Percentiles rank a stretch among this genome's conserved stretches.
Conservation (phyloP, 2,888 invertebrate genomes). For the Petrolisthes cinctipes region DNA sequence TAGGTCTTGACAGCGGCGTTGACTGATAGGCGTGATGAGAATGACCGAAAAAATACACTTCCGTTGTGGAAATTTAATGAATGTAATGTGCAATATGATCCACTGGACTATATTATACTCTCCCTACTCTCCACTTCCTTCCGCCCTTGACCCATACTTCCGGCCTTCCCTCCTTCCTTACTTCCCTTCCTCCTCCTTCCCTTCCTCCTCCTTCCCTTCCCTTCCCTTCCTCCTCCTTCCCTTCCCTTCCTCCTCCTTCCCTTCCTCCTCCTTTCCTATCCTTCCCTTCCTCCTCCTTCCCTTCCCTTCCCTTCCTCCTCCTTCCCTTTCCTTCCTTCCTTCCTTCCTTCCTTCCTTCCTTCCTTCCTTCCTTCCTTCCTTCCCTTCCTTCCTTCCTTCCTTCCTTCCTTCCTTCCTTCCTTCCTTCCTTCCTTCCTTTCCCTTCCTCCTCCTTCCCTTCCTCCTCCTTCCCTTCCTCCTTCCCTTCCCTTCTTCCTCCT, state of each 20-base stretch:
- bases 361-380: neutral
- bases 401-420: neutral
- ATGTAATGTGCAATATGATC: no score
- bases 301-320: neutral
- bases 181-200: neutral
- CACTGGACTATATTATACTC: no score
- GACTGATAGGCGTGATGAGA: no score
- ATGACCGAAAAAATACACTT: no score
- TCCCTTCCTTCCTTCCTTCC: neutral
- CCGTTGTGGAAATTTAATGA: no score
- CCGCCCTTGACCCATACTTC: no score
- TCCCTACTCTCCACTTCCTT: no score
- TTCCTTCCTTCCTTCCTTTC: neutral
- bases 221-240: neutral
- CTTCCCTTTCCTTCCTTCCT: neutral
- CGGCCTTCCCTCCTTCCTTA: neutral
- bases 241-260: neutral
- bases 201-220: neutral
- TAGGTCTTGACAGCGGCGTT: no score
- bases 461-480: neutral
- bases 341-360: no score
- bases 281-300: neutral
- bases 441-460: neutral
- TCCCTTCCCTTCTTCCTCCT: neutral
- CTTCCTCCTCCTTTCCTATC: neutral